Conservation (phyloP, 2,797 vertebrate genomes). For the Lagodon rhomboides region DNA sequence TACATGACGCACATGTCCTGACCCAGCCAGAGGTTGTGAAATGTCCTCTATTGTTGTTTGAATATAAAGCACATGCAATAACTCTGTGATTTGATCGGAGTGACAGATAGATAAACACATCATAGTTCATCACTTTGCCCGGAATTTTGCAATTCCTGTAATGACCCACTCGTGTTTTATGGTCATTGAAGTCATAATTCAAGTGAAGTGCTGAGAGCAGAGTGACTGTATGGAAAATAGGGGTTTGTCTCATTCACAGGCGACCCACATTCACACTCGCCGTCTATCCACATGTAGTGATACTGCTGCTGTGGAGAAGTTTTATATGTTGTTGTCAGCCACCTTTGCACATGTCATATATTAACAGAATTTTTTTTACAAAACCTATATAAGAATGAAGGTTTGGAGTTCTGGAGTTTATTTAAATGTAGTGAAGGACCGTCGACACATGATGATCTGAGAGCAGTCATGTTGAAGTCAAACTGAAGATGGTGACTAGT, state of each 20-base stretch:
- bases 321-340: too few species aligned
- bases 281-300: background rate
- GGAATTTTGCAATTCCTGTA: constrained; percentile 7
- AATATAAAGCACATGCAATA: constrained; percentile 8
- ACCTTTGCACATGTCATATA: background rate
- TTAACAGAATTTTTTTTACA: background rate
- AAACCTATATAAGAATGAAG: background rate
- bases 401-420: background rate
- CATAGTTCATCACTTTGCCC: background rate
- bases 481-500: background rate
- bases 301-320: background rate
- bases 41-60: constrained; percentile 43
- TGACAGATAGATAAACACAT: constrained; percentile 25
- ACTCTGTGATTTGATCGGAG: constrained; percentile 30
- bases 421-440: background rate
- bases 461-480: background rate
- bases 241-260: background rate
- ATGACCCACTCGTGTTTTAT: background rate
- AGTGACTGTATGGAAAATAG: background rate
- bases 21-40: constrained; percentile 49
- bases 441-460: background rate
- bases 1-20: constrained; percentile 29
- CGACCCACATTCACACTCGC: background rate
- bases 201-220: background rate
- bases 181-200: background rate